These are phyloP conservation scores for Gambusia yucatana DNA, from an alignment of 2,797 vertebrate species.

Conservation along the genomic window DNA sequence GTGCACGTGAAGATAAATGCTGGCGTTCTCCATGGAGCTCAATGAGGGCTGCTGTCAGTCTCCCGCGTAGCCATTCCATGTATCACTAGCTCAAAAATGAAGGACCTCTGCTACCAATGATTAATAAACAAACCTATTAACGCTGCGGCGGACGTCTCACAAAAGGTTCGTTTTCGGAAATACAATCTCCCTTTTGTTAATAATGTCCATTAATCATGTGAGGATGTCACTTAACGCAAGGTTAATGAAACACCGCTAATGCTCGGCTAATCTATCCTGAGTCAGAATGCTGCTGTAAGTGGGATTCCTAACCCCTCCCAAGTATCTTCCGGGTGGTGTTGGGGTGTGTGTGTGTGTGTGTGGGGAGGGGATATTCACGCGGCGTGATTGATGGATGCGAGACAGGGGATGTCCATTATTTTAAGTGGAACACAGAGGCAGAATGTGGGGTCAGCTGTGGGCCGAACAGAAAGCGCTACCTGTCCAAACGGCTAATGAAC, in stretches of 20 bases:
- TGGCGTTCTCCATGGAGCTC: slow-evolving; percentile 16
- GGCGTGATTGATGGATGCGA: slow-evolving; percentile 78
- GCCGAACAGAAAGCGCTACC: slow-evolving; percentile 76
- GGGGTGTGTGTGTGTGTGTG: no score
- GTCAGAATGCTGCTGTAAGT: slow-evolving; percentile 76
- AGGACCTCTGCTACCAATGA: slow-evolving; percentile 69
- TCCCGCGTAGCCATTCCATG: slow-evolving; percentile 44
- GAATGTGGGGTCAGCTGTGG: slow-evolving; percentile 75
- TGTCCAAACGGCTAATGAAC: slow-evolving; percentile 79
- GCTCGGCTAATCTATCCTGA: slow-evolving; percentile 80
- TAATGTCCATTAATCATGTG: slow-evolving; percentile 82
- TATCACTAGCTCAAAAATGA: slow-evolving; percentile 69
- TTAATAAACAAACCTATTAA: slow-evolving; percentile 83
- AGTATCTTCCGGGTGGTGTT: slow-evolving; percentile 55
- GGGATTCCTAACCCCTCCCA: slow-evolving; percentile 68
- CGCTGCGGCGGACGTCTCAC: slow-evolving; percentile 75
- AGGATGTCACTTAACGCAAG: slow-evolving; percentile 81
- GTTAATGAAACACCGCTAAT: slow-evolving; percentile 85
- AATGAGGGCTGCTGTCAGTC: slow-evolving; percentile 53
- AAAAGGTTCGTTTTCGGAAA: slow-evolving; percentile 81
- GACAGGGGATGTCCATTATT: slow-evolving; percentile 82
- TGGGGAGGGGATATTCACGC: slow-evolving; percentile 42
- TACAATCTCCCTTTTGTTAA: slow-evolving; percentile 82
- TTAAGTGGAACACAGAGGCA: slow-evolving; percentile 78
- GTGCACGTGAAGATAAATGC: slow-evolving; percentile 16